Conservation (phyloP, 2,797 vertebrate genomes). For the Champsocephalus gunnari region DNA sequence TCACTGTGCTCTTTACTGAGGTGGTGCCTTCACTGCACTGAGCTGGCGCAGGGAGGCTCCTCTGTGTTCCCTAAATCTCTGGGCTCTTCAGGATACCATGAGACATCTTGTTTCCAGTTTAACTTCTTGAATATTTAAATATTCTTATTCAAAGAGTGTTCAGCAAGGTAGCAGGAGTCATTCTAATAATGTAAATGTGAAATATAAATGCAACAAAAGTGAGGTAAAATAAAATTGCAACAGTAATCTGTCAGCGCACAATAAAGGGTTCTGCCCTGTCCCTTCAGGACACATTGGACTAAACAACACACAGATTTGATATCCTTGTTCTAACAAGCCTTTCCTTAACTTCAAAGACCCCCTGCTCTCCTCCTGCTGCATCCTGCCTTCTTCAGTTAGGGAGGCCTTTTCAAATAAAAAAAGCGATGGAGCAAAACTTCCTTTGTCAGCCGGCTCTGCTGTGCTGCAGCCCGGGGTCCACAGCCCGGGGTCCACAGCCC, state of each 20-base stretch:
- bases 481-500: conserved; percentile 33
- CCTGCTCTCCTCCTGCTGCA: conserved; percentile 4
- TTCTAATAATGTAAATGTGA: background rate
- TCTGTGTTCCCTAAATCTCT: no score
- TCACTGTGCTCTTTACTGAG: background rate
- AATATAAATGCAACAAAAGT: background rate
- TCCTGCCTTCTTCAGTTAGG: conserved; percentile 30
- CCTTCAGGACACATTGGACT: background rate
- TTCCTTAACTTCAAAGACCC: background rate
- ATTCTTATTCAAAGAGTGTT: no score
- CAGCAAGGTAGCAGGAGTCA: background rate
- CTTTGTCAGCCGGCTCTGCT: conserved; percentile 53
- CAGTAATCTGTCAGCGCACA: background rate
- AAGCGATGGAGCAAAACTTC: conserved; percentile 53
- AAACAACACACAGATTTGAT: background rate
- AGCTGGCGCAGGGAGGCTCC: no score
- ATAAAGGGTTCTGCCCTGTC: background rate
- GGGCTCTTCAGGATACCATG: no score
- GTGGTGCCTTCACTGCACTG: no score
- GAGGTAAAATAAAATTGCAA: no score
- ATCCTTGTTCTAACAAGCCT: background rate
- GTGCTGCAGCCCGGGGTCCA: conserved; percentile 34
- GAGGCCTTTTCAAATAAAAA: conserved; percentile 52
- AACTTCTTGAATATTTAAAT: no score
- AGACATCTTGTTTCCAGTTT: no score